Percentiles rank a stretch among this genome's conserved stretches.
Conservation (phyloP, 2,113 vertebrate genomes). For the Rutilus rutilus region DNA sequence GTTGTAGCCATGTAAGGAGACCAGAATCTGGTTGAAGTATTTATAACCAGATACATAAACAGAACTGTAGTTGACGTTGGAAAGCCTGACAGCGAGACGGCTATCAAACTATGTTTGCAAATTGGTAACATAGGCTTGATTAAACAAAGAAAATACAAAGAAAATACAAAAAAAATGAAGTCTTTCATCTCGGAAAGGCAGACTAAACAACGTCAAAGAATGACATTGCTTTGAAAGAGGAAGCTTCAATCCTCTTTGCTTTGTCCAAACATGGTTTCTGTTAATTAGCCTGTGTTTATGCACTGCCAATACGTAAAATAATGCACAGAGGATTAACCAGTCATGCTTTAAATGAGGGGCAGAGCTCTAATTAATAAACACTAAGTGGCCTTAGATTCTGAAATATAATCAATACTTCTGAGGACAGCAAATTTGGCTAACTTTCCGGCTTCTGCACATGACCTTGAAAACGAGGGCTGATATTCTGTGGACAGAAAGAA, state of each 20-base stretch:
- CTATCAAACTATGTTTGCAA: slow-evolving; percentile 12
- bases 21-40: neutral
- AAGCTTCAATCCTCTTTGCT: neutral
- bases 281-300: slow-evolving; percentile 42
- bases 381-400: neutral
- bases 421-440: slow-evolving; percentile 13
- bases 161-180: neutral
- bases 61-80: neutral
- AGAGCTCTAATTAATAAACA: slow-evolving; percentile 39
- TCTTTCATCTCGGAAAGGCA: slow-evolving; percentile 11
- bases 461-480: neutral
- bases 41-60: neutral
- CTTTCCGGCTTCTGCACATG: neutral
- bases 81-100: neutral
- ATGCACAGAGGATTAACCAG: slow-evolving; percentile 31
- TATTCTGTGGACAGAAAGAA: neutral
- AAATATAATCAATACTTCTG: slow-evolving; percentile 35
- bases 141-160: slow-evolving; percentile 16
- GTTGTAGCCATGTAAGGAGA: neutral
- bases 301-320: neutral
- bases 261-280: slow-evolving; percentile 16
- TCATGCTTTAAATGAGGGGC: slow-evolving; percentile 25
- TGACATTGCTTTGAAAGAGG: slow-evolving; percentile 9
- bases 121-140: neutral
- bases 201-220: slow-evolving; percentile 15